These are phyloP conservation scores for Aquatica leii DNA, from an alignment of 2,888 invertebrate species.

Conservation along the genomic window DNA sequence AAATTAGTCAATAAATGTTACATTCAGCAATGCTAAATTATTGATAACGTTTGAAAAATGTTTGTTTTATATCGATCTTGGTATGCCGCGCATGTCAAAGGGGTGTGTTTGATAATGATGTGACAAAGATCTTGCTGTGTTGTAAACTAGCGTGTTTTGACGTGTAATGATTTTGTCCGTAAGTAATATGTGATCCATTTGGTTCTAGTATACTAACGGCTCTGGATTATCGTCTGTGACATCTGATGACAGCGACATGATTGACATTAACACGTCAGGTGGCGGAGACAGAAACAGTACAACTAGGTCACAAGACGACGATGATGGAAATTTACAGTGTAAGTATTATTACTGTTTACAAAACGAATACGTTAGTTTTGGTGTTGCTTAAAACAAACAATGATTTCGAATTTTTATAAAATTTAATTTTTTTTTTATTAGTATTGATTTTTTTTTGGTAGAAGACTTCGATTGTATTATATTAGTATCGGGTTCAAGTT, in stretches of 20 bases:
- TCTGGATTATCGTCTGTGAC: constrained; percentile 56
- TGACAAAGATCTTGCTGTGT: background rate
- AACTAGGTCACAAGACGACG: constrained; percentile 53
- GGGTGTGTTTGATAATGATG: constrained; percentile 1
- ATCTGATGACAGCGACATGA: constrained; percentile 72
- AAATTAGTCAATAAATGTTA: no score
- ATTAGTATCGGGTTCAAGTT: no score
- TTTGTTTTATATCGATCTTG: constrained; percentile 25
- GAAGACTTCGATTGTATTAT: no score
- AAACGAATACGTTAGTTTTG: no score
- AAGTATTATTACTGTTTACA: constrained; percentile 24
- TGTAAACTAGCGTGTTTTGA: constrained; percentile 3
- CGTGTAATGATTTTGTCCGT: constrained; percentile 8
- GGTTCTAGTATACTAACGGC: constrained; percentile 46
- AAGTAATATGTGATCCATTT: constrained; percentile 30
- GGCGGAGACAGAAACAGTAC: constrained; percentile 47
- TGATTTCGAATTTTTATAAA: no score
- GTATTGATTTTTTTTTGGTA: no score
- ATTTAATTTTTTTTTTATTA: no score
- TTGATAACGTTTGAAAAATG: no score
- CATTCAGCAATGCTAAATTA: no score
- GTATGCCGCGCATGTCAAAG: constrained; percentile 36
- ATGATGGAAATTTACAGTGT: constrained; percentile 43
- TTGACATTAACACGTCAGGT: constrained; percentile 69
- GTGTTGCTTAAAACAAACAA: no score